Percentiles rank a stretch among this genome's conserved stretches.
Evolutionary conservation across 2,797 vertebrate species (phyloP).

Genomic region (Sphenopsis melanotis): DNA sequence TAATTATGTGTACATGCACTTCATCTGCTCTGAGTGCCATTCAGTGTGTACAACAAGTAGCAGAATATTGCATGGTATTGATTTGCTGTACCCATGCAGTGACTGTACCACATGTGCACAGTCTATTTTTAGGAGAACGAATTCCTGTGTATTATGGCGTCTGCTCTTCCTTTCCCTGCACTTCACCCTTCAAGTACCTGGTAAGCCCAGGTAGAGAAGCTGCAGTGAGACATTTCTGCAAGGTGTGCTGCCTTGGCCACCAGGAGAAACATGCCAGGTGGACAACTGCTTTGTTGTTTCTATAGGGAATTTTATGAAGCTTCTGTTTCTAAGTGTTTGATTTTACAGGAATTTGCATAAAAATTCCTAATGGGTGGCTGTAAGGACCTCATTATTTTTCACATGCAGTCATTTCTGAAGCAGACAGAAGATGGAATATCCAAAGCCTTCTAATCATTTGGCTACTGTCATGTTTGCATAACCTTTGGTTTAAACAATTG

Average conservation of each 20-base stretch:
- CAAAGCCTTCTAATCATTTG: not conserved
- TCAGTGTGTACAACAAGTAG: not conserved
- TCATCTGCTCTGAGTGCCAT: not conserved
- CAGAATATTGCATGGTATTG: not conserved
- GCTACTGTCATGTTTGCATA: not conserved
- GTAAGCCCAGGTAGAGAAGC: not conserved
- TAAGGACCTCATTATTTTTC: not conserved
- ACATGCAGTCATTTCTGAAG: not conserved
- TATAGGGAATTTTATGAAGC: not conserved
- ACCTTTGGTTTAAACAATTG: constrained; percentile 31
- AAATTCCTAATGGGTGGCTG: not conserved
- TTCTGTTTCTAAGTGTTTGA: not conserved
- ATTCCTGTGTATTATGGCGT: not conserved
- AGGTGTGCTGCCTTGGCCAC: not conserved
- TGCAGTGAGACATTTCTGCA: not conserved
- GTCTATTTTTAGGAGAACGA: not conserved
- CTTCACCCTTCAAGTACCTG: not conserved
- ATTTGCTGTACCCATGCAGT: not conserved
- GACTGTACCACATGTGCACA: not conserved
- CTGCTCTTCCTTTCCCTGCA: not conserved
- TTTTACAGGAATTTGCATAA: not conserved
- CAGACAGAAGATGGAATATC: not conserved
- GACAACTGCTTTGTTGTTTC: not conserved
- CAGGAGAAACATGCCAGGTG: not conserved
- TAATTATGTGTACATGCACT: fast-evolving